These are phyloP conservation scores for Cheiracanthium punctorium DNA, from an alignment of 2,888 invertebrate genomes.

Conservation along the genomic window DNA sequence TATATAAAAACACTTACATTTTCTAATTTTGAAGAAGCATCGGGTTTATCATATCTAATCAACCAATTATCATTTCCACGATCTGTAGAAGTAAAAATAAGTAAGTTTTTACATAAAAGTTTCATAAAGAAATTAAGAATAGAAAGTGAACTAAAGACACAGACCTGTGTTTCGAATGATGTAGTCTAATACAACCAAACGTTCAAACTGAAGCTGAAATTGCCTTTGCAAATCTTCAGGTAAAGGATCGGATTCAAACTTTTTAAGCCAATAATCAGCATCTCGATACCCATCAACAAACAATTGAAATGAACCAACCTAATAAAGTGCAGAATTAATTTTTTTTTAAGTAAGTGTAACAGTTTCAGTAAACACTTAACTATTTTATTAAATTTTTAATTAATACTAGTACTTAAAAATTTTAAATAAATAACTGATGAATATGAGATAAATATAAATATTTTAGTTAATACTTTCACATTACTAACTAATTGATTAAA, in stretches of 20 bases:
- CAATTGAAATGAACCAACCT: conserved; percentile 97
- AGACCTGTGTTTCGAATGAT: conserved; percentile 95
- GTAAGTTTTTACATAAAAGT: neutral
- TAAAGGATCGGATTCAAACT: conserved; percentile 93
- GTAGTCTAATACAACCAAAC: conserved; percentile 97
- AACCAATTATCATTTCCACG: conserved; percentile 99
- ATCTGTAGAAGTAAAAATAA: conserved; percentile 79
- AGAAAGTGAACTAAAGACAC: neutral
- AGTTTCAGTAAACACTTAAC: neutral
- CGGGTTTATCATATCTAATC: conserved; percentile 87
- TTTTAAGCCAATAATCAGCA: conserved; percentile 96
- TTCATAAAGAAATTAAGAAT: neutral
- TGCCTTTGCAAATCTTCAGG: conserved; percentile 84
- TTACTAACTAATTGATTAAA: too few relatives aligned
- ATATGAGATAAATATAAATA: too few relatives aligned
- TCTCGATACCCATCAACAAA: conserved; percentile 98
- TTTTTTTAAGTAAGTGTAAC: neutral
- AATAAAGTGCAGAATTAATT: conserved; percentile 72
- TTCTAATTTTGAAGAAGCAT: conserved; percentile 27
- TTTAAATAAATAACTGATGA: too few relatives aligned
- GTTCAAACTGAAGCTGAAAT: conserved; percentile 96
- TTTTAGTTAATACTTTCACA: too few relatives aligned
- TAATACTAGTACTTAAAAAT: too few relatives aligned
- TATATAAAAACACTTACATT: conserved; percentile 18
- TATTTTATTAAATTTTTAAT: too few relatives aligned